Percentiles rank a stretch among this genome's conserved stretches.
phyloP scores from a whole-genome alignment of 1,140 invertebrate genomes.

The Drosophila arizonae region DNA sequence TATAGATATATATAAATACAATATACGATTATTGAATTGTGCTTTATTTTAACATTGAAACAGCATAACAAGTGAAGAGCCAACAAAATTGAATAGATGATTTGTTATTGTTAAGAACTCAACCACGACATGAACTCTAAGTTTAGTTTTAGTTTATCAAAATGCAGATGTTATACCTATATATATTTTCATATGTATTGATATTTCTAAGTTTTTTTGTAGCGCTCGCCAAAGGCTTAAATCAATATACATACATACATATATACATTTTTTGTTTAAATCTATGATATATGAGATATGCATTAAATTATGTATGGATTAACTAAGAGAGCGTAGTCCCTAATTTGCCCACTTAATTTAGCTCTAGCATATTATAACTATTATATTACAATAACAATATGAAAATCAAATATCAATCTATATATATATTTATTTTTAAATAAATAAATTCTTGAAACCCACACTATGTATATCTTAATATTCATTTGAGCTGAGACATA shows the following conservation, averaged over 20 bases:
- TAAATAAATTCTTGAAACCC: conserved; percentile 67
- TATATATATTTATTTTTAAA: conserved; percentile 70
- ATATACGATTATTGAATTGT: not conserved
- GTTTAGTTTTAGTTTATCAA: conserved; percentile 51
- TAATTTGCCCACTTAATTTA: conserved; percentile 48
- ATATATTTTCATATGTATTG: conserved; percentile 24
- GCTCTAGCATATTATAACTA: conserved; percentile 24
- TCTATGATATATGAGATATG: conserved; percentile 11
- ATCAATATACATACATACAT: conserved; percentile 6
- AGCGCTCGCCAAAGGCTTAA: conserved; percentile 66
- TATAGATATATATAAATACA: not conserved
- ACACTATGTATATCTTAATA: conserved; percentile 65
- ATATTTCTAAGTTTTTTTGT: conserved; percentile 63
- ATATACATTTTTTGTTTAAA: conserved; percentile 11
- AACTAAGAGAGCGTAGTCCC: conserved; percentile 51
- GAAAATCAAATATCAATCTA: conserved; percentile 21
- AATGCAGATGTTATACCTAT: conserved; percentile 43
- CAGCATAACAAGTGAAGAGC: not conserved
- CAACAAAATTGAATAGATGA: not conserved
- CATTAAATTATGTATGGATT: conserved; percentile 45
- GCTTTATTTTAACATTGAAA: not conserved
- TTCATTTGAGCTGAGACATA: conserved; percentile 48
- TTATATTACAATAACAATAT: conserved; percentile 29
- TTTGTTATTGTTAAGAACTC: conserved; percentile 11
- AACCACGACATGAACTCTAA: conserved; percentile 57